Base-by-base conservation (phyloP, 2,797 vertebrate species). In the Tachyglossus aculeatus region DNA sequence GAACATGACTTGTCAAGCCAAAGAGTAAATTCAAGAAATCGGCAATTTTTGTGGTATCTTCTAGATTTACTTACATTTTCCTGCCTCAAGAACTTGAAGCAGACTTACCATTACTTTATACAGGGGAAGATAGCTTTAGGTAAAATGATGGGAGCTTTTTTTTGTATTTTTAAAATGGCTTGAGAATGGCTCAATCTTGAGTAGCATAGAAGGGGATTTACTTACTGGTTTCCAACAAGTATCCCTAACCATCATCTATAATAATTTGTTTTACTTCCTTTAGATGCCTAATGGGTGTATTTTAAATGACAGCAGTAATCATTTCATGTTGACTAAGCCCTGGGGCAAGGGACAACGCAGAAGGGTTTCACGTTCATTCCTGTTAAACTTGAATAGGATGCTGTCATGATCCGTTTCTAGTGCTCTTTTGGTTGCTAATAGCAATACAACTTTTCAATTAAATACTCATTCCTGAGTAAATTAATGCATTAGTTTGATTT, bases 371-470 rank as follows among this genome's bases (percentile, higher is more conserved):
- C 44, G 9, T 22, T 72, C 15, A 48, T 64, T 81, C 62, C 34
- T 67, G 37, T 72, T 77, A 59, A 74, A 71, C 52, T 51, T 60
- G 40, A 72, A 56, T 32, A 67, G 58, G 69, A 67, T 47, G 76
- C 36, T 56, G 60, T 68, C 51, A 56, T 57, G 55, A 74, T 85
- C 67, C 55, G 71, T 82, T 74, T 55, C 63, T 58, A 64, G 62
- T 64, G 63, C 19, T 22, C 19, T 24, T 71, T 73, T 60, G 22
- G 77, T 67, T 36, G 12, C 62, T 68, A 65, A 47, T 36, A 67
- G 48, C 52, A 67, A 62, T 61, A 67, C 72, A 81, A 70, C 36
- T 39, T 51, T 59, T 32, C 16, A 48, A 48, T 29, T 44, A 24
- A 44, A 7, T 27, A 9, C 13, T 27, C 25, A 19, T 16, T 19